phyloP scores from a whole-genome alignment of 2,797 vertebrate genomes.

The Staurois parvus region DNA sequence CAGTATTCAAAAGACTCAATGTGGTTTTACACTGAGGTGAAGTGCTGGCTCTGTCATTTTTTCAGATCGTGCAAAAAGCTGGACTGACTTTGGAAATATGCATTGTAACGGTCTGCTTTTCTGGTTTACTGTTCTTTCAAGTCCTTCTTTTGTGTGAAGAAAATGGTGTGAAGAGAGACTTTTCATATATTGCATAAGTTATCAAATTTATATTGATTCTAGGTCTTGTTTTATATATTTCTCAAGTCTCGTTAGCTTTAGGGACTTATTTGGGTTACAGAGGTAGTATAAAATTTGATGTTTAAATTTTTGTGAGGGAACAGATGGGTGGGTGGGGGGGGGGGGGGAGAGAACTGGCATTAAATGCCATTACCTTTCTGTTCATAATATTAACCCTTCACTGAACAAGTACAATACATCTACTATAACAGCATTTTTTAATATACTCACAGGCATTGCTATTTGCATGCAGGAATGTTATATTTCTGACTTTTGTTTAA shows the following conservation, averaged over 20 bases:
- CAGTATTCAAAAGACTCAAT: not conserved
- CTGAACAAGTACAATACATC: not conserved
- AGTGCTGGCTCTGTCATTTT: not conserved
- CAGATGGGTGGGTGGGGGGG: no score
- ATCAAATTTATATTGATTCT: not conserved
- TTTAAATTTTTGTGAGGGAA: not conserved
- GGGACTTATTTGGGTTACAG: not conserved
- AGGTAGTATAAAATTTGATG: not conserved
- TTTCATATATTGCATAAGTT: not conserved
- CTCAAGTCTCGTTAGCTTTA: conserved; percentile 22
- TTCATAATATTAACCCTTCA: not conserved
- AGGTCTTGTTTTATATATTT: conserved; percentile 14
- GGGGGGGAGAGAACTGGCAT: not conserved
- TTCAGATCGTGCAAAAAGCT: not conserved
- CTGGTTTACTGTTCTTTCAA: no score
- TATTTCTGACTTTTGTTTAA: conserved; percentile 28
- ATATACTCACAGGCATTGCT: not conserved
- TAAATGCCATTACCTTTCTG: not conserved
- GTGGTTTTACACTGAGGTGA: not conserved
- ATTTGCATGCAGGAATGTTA: conserved; percentile 38
- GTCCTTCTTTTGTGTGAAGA: no score
- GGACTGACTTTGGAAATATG: no score
- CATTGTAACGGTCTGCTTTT: no score
- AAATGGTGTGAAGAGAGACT: no score
- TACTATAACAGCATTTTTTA: not conserved